Evolutionary conservation across 1,140 invertebrate genomes (phyloP), one percentile per base, ranked within the genome.

Genomic region (Pogonomyrmex californicus): DNA sequence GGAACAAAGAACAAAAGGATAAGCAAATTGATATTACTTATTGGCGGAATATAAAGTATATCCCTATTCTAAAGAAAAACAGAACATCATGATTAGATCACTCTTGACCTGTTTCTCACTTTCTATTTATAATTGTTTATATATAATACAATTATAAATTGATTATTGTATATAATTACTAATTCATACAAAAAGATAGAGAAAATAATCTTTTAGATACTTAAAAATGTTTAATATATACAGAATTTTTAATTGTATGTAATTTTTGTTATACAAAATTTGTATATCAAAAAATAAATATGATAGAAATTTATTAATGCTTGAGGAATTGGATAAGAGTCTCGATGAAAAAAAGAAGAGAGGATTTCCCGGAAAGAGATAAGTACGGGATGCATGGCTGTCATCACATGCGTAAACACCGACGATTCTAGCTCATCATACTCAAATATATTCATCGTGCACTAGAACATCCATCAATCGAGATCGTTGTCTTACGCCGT

Each of bases 311-410:
- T 66, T 38, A 68, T 79, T 9, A 17, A 10, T 30, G 36, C 4
- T 47, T 51, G 17, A 36, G 17, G 47, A 63, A n/a, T 44, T 62
- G 6, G 30, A 14, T 23, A 77, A 65, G n/a, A 58, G 4, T 68
- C 7, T 66, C 6, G 62, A 41, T 23, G 76, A 54, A 30, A 70
- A 68, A 66, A 30, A 44, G 30, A 9, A 41, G 63, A 47, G 62
- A 68, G 47, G 62, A 47, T 68, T 79, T 79, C 62, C 77, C 77
- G 63, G 77, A 81, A 54, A 54, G 47, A 81, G 77, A 70, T 81
- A 81, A 81, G 3, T 81, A 70, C 63, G 77, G 77, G 77, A 79
- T 68, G 47, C 47, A 54, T 36, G 9, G 47, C 47, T 38, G 76
- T 81, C 51, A 23, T 81, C 36, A 68, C n/a, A 41, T 14, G 47